Evolutionary conservation across 2,113 vertebrate species (phyloP), one percentile per base, ranked within the genome.

Genomic region (Beaufortia kweichowensis): DNA sequence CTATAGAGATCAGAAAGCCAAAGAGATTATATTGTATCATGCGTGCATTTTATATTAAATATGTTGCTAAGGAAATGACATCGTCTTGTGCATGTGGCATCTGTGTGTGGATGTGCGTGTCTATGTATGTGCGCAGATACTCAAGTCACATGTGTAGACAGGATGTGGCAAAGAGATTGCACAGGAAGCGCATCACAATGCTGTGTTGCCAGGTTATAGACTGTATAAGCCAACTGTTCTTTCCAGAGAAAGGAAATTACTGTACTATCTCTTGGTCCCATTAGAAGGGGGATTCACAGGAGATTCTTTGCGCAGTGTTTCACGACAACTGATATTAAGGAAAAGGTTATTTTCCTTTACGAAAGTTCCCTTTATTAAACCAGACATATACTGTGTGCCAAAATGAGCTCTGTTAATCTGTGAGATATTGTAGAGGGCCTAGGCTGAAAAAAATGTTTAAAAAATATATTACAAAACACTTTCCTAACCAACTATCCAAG

Each of bases 141-240:
- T 76, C 48, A 41, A 81, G 66, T 65, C 21, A 73, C 71, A 57
- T 72, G 62, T 76, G 14, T 17, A 66, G 28, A 17, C 83, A 87
- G 88, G 88, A 90, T 88, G 88, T 87, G 86, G 83, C 41, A 48
- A 76, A 79, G 48, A 67, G 78, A 79, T 83, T 76, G 77, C 61
- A 53, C 76, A 76, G 84, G 87, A 88, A 86, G 87, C 71, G 79
- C 75, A 87, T 62, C 48, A 78, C 81, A 76, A 46, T 72, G 72
- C 73, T 61, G 35, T 60, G 41, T 50, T 35, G 46, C 23, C 55
- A 24, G 41, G 29, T 66, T 64, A 50, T 61, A 29, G 21, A 74
- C 55, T 24, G 35, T 12, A 46, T 1, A 26, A 43, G 60, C 39
- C 10, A 61, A 74, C 26, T 50, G 53, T 21, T 64, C 71, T 75